Conservation (phyloP, 2,888 invertebrate genomes). For the Ommatoiulus sabulosus region DNA sequence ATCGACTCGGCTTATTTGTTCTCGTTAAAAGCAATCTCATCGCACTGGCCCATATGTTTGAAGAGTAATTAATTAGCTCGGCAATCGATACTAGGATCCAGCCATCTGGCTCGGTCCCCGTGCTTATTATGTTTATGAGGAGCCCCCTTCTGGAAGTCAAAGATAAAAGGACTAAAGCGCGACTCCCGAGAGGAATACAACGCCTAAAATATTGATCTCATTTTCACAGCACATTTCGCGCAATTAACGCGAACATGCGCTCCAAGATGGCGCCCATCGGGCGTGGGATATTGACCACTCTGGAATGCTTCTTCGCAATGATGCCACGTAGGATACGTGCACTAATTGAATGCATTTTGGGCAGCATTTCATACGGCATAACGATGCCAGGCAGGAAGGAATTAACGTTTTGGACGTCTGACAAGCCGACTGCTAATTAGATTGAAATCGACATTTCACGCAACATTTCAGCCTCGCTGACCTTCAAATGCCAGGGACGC, state of each 20-base stretch:
- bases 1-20: conserved; percentile 16
- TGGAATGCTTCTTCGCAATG: background rate
- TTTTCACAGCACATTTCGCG: background rate
- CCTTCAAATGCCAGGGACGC: background rate
- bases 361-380: background rate
- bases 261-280: background rate
- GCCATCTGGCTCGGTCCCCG: conserved; percentile 19
- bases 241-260: background rate
- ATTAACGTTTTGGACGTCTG: background rate
- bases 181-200: background rate
- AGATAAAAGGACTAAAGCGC: conserved; percentile 27
- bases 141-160: conserved; percentile 26
- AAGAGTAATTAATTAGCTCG: conserved; percentile 28
- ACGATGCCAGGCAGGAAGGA: background rate
- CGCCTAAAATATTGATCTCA: conserved; percentile 9
- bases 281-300: background rate
- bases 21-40: conserved; percentile 36
- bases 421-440: background rate
- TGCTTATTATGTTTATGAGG: conserved; percentile 30
- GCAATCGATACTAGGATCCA: conserved; percentile 13
- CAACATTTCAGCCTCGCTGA: background rate
- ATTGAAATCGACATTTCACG: background rate
- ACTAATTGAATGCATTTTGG: too few species aligned
- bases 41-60: conserved; percentile 1
- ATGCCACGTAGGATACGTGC: background rate